Base-by-base conservation (phyloP, 2,113 vertebrate species). In the Nanorana parkeri region DNA sequence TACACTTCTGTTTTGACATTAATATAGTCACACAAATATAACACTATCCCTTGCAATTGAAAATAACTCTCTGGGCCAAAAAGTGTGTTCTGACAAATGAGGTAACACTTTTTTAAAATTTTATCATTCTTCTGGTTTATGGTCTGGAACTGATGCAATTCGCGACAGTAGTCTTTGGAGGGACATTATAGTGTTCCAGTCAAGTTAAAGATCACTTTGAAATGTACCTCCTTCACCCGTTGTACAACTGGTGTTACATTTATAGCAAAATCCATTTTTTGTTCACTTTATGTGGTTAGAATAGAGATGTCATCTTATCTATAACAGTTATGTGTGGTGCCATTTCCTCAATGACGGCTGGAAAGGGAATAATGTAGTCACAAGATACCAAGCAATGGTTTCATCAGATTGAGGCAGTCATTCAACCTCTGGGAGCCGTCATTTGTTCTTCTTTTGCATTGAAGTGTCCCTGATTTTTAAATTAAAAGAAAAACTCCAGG, bases 51-150 rank as follows among this genome's bases (percentile, higher is more conserved):
- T 65, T 65, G 68, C 68, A 55, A 64, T 81, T 65, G 79, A 63
- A 81, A 72, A 81, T 68, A 81, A 41, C 79, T 81, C 79, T 81
- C 36, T 81, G 79, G 79, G 56, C 79, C 68, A 81, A 65, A 80
- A 81, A 81, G 58, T 65, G 24, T 73, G 79, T 72, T 64, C 41
- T 81, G 79, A 81, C 79, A 81, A 81, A 81, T 81, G 79, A 81
- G 79, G 36, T 54, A 81, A 81, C 58, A 71, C 67, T 71, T 81
- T 81, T 73, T 80, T 58, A 20, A 51, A 64, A 63, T 81, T 69
- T 81, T 72, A 81, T 81, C 79, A 72, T 81, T 81, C 79, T 64
- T 65, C 68, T 52, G 79, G 17, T 72, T 81, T 81, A 81, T 81
- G 79, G 68, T 29, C 36, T 81, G 79, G 79, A 81, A 81, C 79